A percentile compares a stretch with the other conserved stretches of the same genome.
phyloP scores from a whole-genome alignment of 2,113 vertebrate species.

The Mellivora capensis region DNA sequence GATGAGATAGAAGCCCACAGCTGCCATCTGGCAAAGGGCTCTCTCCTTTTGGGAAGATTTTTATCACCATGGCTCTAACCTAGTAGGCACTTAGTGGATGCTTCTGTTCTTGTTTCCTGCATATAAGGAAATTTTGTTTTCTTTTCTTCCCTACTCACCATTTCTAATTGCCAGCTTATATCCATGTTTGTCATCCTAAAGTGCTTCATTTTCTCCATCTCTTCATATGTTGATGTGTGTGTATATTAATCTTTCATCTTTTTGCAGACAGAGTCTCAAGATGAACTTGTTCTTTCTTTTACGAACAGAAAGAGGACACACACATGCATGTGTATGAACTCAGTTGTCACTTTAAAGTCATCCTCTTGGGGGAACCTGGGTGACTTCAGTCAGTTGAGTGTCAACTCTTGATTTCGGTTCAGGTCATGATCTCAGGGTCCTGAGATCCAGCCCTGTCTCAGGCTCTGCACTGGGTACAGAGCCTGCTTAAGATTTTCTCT shows the following conservation, averaged over 20 bases:
- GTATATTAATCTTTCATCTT: background rate
- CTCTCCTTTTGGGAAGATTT: background rate
- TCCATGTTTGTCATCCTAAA: background rate
- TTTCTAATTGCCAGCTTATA: background rate
- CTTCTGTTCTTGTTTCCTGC: background rate
- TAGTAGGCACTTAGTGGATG: fast-evolving
- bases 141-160: background rate
- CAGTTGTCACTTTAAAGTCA: background rate
- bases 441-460: background rate
- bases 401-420: background rate
- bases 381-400: background rate
- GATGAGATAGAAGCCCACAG: background rate
- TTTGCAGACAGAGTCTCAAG: background rate
- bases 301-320: background rate
- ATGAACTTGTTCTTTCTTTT: background rate
- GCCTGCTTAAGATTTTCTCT: background rate
- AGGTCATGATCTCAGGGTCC: background rate
- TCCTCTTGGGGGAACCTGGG: background rate
- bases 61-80: no score
- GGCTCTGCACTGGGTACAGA: background rate
- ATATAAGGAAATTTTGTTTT: background rate
- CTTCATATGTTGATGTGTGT: background rate
- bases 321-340: background rate
- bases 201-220: background rate
- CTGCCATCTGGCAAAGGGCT: background rate